Evolutionary conservation across 2,797 vertebrate genomes (phyloP).

Genomic region (Lacerta bilineata): DNA sequence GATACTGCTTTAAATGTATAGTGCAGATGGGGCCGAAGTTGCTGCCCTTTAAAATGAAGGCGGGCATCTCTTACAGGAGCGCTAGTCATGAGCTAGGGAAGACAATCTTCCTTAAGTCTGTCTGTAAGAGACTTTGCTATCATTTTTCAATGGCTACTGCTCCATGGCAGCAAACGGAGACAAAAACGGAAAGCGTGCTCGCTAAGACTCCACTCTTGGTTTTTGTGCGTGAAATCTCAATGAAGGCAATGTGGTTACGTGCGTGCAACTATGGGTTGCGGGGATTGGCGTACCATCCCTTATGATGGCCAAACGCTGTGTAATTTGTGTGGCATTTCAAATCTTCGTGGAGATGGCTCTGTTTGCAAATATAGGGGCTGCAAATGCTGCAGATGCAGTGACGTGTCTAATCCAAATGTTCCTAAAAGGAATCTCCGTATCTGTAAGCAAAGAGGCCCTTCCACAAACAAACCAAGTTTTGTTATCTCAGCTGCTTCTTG

Average conservation of each 20-base stretch:
- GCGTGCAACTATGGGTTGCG: not conserved
- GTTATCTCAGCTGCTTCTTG: constrained; percentile 21
- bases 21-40: not conserved
- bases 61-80: not conserved
- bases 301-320: not conserved
- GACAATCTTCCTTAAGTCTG: not conserved
- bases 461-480: constrained; percentile 14
- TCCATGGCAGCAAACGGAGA: not conserved
- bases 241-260: not conserved
- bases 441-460: constrained; percentile 47
- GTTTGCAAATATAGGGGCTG: not conserved
- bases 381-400: constrained; percentile 21
- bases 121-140: not conserved
- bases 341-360: not conserved
- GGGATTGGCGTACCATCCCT: not conserved
- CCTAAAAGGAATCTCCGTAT: constrained; percentile 21
- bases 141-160: not conserved
- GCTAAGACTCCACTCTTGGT: not conserved
- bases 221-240: not conserved
- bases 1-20: too few relatives aligned
- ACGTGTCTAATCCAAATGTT: not conserved
- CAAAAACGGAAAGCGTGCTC: not conserved
- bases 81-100: not conserved
- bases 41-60: not conserved
- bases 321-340: constrained; percentile 1